Percentiles rank a stretch among this genome's conserved stretches.
Conservation (phyloP, 2,797 vertebrate species). For the Phataginus tricuspis region DNA sequence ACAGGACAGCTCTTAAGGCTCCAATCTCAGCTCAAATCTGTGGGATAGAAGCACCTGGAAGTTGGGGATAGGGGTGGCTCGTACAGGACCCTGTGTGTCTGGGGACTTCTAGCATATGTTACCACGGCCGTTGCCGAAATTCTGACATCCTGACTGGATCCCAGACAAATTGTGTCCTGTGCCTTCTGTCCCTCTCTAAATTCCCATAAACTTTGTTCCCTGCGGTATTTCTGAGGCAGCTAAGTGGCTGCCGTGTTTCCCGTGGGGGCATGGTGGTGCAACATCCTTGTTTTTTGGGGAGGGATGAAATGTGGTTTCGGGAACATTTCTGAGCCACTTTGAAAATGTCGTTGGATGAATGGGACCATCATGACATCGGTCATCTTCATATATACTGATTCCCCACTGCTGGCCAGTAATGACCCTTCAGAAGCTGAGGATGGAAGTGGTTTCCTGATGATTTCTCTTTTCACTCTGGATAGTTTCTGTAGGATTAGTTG, state of each 20-base stretch:
- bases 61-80: neutral
- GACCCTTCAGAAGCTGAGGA: neutral
- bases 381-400: neutral
- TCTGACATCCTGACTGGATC: neutral
- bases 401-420: neutral
- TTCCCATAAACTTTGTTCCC: no score
- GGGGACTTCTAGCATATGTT: neutral
- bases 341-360: neutral
- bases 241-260: neutral
- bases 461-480: neutral
- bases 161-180: rapidly evolving
- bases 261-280: no score
- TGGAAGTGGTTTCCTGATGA: neutral
- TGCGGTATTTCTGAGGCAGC: neutral
- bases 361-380: neutral
- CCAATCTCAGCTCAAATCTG: neutral
- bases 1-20: neutral
- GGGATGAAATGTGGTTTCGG: neutral
- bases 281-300: neutral
- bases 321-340: neutral
- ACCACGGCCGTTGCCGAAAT: neutral
- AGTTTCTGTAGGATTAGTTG: neutral
- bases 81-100: neutral
- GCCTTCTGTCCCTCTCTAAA: neutral
- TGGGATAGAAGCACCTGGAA: neutral